phyloP scores from a whole-genome alignment of 1,140 invertebrate species.

The Macrosteles quadrilineatus region DNA sequence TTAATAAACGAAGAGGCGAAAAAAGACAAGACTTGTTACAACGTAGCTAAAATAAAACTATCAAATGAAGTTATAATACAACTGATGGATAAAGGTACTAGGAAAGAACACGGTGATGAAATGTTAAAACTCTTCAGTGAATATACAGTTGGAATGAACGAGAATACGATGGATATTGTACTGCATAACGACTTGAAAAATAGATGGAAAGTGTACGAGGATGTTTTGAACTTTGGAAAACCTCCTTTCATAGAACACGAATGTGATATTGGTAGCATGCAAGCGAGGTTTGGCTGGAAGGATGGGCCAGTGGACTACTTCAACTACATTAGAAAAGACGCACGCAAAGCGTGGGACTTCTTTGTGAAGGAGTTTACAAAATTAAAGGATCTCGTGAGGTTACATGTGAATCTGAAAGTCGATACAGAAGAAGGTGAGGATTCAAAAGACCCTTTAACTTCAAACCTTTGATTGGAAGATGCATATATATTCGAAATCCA shows the following conservation, averaged over 20 bases:
- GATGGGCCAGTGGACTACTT: conserved; percentile 1
- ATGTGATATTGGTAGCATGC: not conserved
- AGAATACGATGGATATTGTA: conserved; percentile 3
- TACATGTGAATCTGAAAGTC: too few relatives aligned
- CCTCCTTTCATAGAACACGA: not conserved
- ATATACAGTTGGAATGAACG: conserved; percentile 14
- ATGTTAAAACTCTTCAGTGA: not conserved
- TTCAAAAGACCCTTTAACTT: too few relatives aligned
- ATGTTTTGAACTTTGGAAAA: not conserved
- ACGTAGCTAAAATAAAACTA: not conserved
- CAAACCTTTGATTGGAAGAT: too few relatives aligned
- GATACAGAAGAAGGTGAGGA: too few relatives aligned
- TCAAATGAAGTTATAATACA: conserved; percentile 1
- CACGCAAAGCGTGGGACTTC: conserved; percentile 2
- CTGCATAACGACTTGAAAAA: not conserved
- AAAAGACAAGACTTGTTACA: not conserved
- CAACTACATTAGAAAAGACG: conserved; percentile 6
- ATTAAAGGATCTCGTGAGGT: not conserved
- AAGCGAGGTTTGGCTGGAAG: not conserved
- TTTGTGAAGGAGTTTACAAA: not conserved
- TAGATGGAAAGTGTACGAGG: not conserved
- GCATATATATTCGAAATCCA: too few relatives aligned
- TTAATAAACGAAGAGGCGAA: conserved; percentile 3
- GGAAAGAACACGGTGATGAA: conserved; percentile 3
- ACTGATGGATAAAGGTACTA: not conserved